A percentile compares a stretch with the other conserved stretches of the same genome.
phyloP scores from a whole-genome alignment of 1,140 invertebrate species.

The Aphaenogaster rudis region DNA sequence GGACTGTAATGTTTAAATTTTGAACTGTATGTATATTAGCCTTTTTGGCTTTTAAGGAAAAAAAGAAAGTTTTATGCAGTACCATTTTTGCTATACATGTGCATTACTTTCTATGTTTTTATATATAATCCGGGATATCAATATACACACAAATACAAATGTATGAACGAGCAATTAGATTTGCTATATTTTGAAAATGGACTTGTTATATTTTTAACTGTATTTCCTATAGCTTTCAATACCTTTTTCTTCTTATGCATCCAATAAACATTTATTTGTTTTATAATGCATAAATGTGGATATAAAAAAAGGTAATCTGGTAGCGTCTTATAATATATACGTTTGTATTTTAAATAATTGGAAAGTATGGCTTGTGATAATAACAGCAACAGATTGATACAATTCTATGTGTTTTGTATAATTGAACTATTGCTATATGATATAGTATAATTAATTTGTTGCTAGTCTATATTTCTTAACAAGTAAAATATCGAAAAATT shows the following conservation, averaged over 20 bases:
- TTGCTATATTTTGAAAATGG: constrained; percentile 21
- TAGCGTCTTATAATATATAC: neutral
- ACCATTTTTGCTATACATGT: constrained; percentile 6
- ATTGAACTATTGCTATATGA: neutral
- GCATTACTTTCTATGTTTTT: neutral
- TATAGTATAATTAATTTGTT: neutral
- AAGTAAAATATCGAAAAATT: neutral
- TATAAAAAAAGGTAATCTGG: neutral
- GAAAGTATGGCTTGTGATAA: neutral
- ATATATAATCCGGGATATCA: constrained; percentile 3
- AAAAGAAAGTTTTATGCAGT: neutral
- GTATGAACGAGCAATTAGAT: constrained; percentile 37
- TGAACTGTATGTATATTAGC: neutral
- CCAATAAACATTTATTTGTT: constrained; percentile 14
- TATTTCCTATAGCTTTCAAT: neutral
- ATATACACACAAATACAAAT: neutral
- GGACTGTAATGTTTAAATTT: no score
- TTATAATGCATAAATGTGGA: neutral
- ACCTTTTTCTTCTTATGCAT: neutral
- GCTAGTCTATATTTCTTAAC: neutral
- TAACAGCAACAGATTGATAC: neutral
- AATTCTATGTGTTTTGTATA: constrained; percentile 24
- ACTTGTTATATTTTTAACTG: constrained; percentile 25
- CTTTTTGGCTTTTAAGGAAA: neutral
- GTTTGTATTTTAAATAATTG: neutral